phyloP scores from a whole-genome alignment of 2,113 vertebrate genomes.

The Aptenodytes patagonicus region DNA sequence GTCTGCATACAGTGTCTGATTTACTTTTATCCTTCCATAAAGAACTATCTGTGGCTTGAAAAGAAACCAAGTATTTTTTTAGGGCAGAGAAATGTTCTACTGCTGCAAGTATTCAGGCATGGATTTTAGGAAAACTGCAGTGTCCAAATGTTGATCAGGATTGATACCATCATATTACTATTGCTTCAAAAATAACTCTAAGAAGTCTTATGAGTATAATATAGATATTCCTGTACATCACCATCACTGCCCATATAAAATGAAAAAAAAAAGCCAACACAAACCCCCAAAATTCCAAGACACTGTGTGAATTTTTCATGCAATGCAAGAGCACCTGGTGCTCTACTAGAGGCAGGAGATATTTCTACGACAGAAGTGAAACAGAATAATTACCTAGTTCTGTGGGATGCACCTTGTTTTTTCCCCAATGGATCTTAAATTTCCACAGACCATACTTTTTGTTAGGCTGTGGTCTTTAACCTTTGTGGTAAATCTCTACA shows the following conservation, averaged over 20 bases:
- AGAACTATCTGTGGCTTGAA: neutral
- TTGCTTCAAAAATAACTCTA: neutral
- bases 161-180: neutral
- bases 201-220: neutral
- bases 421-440: neutral
- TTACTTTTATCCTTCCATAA: neutral
- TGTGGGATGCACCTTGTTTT: neutral
- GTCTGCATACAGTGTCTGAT: neutral
- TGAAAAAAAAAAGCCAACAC: neutral
- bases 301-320: neutral
- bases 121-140: neutral
- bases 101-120: neutral
- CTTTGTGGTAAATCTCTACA: neutral
- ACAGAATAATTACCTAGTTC: neutral
- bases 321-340: neutral
- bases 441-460: neutral
- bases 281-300: neutral
- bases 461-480: neutral
- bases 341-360: neutral
- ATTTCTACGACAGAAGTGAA: neutral
- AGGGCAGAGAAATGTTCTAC: neutral
- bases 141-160: neutral
- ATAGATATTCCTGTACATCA: neutral
- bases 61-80: neutral
- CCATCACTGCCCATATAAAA: neutral